Evolutionary conservation across 2,797 vertebrate species (phyloP).

Genomic region (Smutsia temminckii): DNA sequence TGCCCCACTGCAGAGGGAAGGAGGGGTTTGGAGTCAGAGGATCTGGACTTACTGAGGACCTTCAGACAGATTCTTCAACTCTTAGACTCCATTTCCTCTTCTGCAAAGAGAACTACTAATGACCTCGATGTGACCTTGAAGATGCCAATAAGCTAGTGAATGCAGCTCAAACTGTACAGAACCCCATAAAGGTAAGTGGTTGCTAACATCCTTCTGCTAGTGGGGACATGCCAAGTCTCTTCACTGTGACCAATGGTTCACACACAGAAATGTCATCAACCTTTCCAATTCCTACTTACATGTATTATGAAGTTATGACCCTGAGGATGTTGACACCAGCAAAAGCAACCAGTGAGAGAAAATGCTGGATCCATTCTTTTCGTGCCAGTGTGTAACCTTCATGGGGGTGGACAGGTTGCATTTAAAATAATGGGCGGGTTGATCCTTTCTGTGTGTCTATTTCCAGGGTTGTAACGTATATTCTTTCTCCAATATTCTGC

Average conservation of each 20-base stretch:
- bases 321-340: not conserved
- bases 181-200: not conserved
- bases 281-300: not conserved
- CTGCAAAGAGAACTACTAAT: not conserved
- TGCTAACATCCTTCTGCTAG: not conserved
- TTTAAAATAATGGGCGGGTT: not conserved
- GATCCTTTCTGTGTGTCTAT: constrained; percentile 38
- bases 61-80: not conserved
- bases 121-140: not conserved
- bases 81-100: not conserved
- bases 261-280: rapidly evolving
- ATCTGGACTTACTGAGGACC: not conserved
- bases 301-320: not conserved
- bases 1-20: rapidly evolving
- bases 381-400: not conserved
- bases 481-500: constrained; percentile 52
- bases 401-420: constrained; percentile 45
- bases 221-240: not conserved
- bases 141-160: not conserved
- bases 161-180: not conserved
- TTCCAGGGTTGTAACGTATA: constrained; percentile 53
- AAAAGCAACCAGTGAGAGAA: not conserved
- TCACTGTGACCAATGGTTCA: not conserved
- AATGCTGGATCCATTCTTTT: not conserved
- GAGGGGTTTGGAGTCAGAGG: not conserved